Percentiles rank a stretch among this genome's conserved stretches.
phyloP scores from a whole-genome alignment of 2,797 vertebrate genomes.

The Scleropages formosus region DNA sequence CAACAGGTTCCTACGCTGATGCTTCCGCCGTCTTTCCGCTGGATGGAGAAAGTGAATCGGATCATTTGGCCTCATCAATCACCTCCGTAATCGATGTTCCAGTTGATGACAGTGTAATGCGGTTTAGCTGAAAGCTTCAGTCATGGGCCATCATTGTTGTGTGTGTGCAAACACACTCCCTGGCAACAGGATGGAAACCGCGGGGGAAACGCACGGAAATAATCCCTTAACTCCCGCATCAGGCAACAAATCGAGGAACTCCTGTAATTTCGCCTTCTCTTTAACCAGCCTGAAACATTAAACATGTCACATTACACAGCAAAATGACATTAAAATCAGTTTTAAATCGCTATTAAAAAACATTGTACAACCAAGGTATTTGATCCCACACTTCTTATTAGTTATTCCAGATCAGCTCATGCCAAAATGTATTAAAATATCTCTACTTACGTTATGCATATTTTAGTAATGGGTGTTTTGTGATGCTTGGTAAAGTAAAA shows the following conservation, averaged over 20 bases:
- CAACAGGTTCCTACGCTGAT: constrained; percentile 72
- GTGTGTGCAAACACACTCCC: constrained; percentile 57
- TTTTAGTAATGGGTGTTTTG: no score
- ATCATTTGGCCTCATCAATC: constrained; percentile 93
- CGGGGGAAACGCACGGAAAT: neutral
- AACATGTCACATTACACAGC: no score
- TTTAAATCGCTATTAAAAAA: no score
- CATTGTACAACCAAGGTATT: no score
- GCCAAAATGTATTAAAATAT: no score
- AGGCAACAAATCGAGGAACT: neutral
- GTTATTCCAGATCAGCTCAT: no score
- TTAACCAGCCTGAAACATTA: no score
- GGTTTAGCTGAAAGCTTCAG: constrained; percentile 90
- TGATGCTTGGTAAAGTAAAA: no score
- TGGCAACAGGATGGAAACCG: constrained; percentile 40
- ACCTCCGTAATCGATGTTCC: constrained; percentile 89
- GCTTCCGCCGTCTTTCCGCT: constrained; percentile 77
- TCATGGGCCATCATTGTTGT: constrained; percentile 76
- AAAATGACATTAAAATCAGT: no score
- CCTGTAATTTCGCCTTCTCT: neutral
- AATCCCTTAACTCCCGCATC: neutral
- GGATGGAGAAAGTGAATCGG: constrained; percentile 85
- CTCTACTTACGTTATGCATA: no score
- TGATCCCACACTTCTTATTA: no score
- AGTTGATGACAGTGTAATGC: constrained; percentile 83